Conservation (phyloP, 1,140 invertebrate species). For the Drosophila ananassae region DNA sequence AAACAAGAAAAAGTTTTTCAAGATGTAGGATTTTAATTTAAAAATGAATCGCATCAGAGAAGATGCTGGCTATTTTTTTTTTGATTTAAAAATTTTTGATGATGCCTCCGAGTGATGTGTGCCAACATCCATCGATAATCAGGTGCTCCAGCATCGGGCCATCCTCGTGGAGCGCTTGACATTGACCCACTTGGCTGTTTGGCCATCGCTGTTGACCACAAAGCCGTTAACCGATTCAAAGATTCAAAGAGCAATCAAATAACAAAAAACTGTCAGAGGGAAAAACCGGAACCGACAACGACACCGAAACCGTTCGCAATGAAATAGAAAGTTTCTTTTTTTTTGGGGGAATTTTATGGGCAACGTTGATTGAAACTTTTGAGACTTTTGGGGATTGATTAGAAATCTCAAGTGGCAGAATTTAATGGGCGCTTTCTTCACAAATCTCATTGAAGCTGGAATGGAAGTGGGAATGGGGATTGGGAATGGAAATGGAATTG, state of each 20-base stretch:
- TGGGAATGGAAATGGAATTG: background rate
- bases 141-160: conserved; percentile 41
- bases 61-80: background rate
- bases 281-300: conserved; percentile 57
- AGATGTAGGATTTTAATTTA: conserved; percentile 56
- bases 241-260: conserved; percentile 43
- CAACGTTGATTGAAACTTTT: conserved; percentile 4
- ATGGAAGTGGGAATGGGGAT: no score
- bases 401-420: conserved; percentile 24
- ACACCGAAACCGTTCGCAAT: conserved; percentile 65
- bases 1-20: conserved; percentile 41
- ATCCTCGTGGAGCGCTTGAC: conserved; percentile 51
- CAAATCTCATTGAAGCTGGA: background rate
- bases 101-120: conserved; percentile 31
- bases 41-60: conserved; percentile 34
- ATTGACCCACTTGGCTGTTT: conserved; percentile 70
- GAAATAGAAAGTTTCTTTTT: conserved; percentile 74
- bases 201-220: conserved; percentile 66
- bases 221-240: conserved; percentile 38
- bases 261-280: conserved; percentile 19
- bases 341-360: background rate
- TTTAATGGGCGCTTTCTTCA: conserved; percentile 1
- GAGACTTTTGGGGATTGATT: conserved; percentile 2
- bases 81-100: background rate
- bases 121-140: conserved; percentile 58